Percentiles rank a stretch among this genome's conserved stretches.
These are phyloP conservation scores for Gallinago jamesoni DNA, from an alignment of 2,113 vertebrate genomes.

Conservation along the genomic window DNA sequence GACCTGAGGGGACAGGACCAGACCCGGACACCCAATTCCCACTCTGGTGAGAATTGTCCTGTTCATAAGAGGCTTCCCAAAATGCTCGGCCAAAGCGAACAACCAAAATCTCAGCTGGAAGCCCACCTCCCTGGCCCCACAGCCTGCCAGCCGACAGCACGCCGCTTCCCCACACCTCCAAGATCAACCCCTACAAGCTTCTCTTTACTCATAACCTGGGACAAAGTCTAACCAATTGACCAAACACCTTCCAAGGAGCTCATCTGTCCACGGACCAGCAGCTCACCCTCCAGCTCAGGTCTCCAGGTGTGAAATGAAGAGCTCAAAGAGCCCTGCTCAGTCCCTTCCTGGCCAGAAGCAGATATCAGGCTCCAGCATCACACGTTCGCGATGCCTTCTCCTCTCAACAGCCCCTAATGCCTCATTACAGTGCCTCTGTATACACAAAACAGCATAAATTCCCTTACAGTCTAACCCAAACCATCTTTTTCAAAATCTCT, in stretches of 20 bases:
- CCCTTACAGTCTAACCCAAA: not conserved
- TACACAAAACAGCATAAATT: not conserved
- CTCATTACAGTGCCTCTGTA: not conserved
- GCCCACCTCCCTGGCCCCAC: fast-evolving
- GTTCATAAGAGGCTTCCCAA: not conserved
- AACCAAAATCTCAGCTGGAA: not conserved
- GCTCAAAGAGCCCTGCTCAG: not conserved
- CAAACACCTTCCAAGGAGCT: not conserved
- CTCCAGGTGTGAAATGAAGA: not conserved
- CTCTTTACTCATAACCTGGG: not conserved
- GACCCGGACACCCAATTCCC: fast-evolving
- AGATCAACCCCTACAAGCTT: not conserved
- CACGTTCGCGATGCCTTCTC: not conserved
- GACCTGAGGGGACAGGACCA: not conserved
- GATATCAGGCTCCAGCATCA: not conserved
- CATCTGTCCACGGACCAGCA: fast-evolving
- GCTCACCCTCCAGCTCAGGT: not conserved
- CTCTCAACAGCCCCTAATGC: not conserved
- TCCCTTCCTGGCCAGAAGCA: not conserved
- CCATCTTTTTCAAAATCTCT: not conserved
- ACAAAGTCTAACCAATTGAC: not conserved
- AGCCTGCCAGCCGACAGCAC: not conserved
- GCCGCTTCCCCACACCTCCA: not conserved
- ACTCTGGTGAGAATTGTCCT: not conserved
- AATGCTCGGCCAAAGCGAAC: not conserved